Evolutionary conservation across 2,888 invertebrate species (phyloP).

Genomic region (Stenurella melanura): DNA sequence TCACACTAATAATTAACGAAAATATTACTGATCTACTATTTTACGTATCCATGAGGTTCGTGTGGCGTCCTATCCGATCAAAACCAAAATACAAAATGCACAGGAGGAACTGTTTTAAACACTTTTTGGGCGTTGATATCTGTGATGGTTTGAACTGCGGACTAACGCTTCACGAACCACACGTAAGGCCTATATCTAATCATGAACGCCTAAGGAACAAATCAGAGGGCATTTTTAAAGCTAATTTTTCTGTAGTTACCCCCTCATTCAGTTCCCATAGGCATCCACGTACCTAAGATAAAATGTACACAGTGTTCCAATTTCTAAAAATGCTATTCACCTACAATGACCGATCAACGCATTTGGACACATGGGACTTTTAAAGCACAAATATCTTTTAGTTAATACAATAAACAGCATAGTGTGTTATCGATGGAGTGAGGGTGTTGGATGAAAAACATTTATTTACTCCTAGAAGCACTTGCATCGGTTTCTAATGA

Average conservation of each 20-base stretch:
- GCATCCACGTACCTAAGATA: slow-evolving; percentile 47
- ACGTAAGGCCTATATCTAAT: slow-evolving; percentile 59
- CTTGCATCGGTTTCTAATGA: slow-evolving; percentile 53
- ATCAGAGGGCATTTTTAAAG: not conserved
- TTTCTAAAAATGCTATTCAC: slow-evolving; percentile 56
- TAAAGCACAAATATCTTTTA: slow-evolving; percentile 60
- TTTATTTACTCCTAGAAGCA: slow-evolving; percentile 55
- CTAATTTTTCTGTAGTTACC: not conserved
- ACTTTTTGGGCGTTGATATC: not conserved
- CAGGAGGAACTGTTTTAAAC: not conserved
- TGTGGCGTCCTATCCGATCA: not conserved
- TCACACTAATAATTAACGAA: slow-evolving; percentile 11
- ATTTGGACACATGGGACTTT: slow-evolving; percentile 58
- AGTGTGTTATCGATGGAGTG: slow-evolving; percentile 40
- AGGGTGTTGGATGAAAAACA: slow-evolving; percentile 45
- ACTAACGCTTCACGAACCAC: slow-evolving; percentile 38
- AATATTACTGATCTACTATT: slow-evolving; percentile 40
- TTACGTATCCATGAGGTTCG: slow-evolving; percentile 20
- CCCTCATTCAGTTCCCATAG: not conserved
- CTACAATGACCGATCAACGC: slow-evolving; percentile 53
- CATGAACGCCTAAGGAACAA: not conserved
- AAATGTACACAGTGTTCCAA: slow-evolving; percentile 61
- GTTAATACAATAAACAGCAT: slow-evolving; percentile 54
- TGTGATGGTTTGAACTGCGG: not conserved
- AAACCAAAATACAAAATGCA: not conserved